A percentile compares a stretch with the other conserved stretches of the same genome.
These are phyloP conservation scores for Andricus quercusramuli DNA, from an alignment of 2,888 invertebrate species.

Conservation along the genomic window DNA sequence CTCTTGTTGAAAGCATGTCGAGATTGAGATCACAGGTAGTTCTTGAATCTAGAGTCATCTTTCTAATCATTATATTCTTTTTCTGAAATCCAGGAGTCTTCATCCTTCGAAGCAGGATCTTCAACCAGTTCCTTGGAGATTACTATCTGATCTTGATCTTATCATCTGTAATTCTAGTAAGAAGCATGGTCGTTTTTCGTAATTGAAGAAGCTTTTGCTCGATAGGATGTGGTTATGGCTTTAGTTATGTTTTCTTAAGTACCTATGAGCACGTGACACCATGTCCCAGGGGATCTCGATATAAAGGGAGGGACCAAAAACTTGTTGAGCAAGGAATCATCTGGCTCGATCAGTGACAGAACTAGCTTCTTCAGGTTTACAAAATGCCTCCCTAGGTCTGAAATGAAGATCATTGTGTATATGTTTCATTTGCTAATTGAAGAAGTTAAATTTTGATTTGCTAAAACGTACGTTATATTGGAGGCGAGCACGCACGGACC, in stretches of 20 bases:
- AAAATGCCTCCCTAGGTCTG: neutral
- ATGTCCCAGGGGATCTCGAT: neutral
- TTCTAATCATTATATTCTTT: constrained; percentile 4
- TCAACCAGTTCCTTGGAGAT: constrained; percentile 32
- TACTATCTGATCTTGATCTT: constrained; percentile 19
- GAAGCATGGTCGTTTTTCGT: constrained; percentile 27
- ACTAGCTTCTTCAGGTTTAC: neutral
- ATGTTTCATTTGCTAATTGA: constrained; percentile 5
- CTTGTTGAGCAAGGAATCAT: neutral
- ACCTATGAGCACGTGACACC: constrained; percentile 21
- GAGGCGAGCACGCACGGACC: constrained; percentile 5
- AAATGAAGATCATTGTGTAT: neutral
- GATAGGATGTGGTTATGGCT: constrained; percentile 11
- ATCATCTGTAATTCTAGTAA: constrained; percentile 40
- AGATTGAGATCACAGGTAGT: neutral
- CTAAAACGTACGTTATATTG: constrained; percentile 1
- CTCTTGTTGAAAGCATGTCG: neutral
- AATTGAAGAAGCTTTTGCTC: constrained; percentile 33
- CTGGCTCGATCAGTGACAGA: neutral
- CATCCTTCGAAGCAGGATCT: constrained; percentile 28
- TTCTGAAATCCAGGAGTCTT: neutral
- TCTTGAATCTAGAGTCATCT: neutral
- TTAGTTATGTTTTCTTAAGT: constrained; percentile 30
- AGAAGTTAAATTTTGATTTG: neutral
- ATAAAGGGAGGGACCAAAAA: neutral